A percentile compares a stretch with the other conserved stretches of the same genome.
These are phyloP conservation scores for Protophormia terraenovae DNA, from an alignment of 2,888 invertebrate species.

Conservation along the genomic window DNA sequence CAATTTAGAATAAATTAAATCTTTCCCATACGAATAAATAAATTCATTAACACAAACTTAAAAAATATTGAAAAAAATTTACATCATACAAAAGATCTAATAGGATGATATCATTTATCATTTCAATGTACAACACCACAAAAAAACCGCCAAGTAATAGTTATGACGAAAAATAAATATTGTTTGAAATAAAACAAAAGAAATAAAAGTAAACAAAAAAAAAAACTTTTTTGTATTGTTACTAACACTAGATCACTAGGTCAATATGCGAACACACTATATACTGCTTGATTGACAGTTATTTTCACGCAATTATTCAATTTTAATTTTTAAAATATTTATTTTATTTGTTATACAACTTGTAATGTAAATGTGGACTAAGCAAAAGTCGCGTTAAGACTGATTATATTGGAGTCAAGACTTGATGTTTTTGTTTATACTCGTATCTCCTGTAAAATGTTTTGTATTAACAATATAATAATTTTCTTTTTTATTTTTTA, in stretches of 20 bases:
- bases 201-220: background rate
- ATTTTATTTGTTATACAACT: too few species aligned
- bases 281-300: background rate
- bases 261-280: background rate
- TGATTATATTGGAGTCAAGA: conserved; percentile 13
- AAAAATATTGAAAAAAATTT: background rate
- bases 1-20: background rate
- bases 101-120: background rate
- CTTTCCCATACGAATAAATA: background rate
- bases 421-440: conserved; percentile 58
- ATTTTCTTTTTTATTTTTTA: background rate
- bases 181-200: background rate
- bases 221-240: background rate
- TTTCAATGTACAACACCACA: background rate
- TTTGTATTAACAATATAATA: conserved; percentile 13
- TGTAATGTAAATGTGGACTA: conserved; percentile 6
- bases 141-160: conserved; percentile 1
- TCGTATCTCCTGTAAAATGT: conserved; percentile 20
- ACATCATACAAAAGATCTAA: background rate
- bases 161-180: background rate
- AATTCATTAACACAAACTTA: background rate
- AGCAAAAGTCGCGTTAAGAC: conserved; percentile 45
- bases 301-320: background rate
- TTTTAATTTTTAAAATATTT: background rate
- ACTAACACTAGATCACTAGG: conserved; percentile 33